Conservation (phyloP, 2,113 vertebrate genomes). For the Fregata magnificens region DNA sequence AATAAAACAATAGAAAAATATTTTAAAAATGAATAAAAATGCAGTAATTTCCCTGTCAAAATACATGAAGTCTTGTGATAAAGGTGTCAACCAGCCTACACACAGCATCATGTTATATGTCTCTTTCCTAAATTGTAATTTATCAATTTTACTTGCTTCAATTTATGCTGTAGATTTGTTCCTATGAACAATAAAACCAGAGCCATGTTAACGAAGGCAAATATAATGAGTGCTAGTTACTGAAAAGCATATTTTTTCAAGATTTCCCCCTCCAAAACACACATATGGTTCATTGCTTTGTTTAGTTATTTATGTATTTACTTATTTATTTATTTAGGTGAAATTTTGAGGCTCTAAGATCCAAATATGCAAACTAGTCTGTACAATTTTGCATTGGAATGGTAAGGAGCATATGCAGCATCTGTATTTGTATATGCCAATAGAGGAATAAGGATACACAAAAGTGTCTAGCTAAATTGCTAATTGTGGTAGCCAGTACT, state of each 20-base stretch:
- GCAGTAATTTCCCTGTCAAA: neutral
- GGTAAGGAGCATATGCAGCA: neutral
- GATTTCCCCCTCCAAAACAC: fast-evolving
- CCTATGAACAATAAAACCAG: neutral
- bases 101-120: neutral
- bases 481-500: neutral
- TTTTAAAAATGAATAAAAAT: neutral
- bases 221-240: neutral
- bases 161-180: neutral
- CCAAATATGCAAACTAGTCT: neutral
- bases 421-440: neutral
- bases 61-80: neutral
- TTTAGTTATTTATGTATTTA: neutral
- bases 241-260: neutral
- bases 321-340: neutral
- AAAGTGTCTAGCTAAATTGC: neutral
- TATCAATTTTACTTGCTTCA: neutral
- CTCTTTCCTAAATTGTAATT: neutral
- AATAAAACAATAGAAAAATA: neutral
- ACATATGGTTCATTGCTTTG: neutral
- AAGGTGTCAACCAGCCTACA: neutral
- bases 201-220: neutral
- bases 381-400: neutral
- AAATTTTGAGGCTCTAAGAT: neutral
- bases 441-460: neutral